These are phyloP conservation scores for Anoplius nigerrimus DNA, from an alignment of 2,888 invertebrate genomes.

Conservation along the genomic window DNA sequence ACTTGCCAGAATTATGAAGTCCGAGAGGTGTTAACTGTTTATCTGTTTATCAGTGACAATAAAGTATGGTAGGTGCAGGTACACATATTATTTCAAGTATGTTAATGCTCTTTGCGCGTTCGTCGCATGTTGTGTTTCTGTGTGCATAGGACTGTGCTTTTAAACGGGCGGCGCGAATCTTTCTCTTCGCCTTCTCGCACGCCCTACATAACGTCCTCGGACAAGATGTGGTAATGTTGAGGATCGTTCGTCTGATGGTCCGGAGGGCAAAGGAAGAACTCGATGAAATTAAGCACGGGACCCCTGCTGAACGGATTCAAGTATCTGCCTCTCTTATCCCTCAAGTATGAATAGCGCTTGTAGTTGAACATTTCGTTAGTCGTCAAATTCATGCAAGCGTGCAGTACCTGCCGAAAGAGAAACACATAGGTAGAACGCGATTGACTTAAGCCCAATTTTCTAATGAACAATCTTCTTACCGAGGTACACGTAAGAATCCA, in stretches of 20 bases:
- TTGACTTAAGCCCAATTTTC: too few relatives aligned
- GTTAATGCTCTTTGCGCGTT: background rate
- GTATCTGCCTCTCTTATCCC: conserved; percentile 92
- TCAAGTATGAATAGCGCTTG: conserved; percentile 91
- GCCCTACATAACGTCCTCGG: conserved; percentile 77
- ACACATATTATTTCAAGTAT: conserved; percentile 1
- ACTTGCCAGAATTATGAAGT: background rate
- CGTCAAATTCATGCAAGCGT: conserved; percentile 94
- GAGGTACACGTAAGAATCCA: conserved; percentile 93
- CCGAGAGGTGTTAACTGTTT: background rate
- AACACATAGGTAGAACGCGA: conserved; percentile 11
- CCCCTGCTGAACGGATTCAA: conserved; percentile 95
- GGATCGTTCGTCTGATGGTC: conserved; percentile 85
- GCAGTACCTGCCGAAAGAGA: conserved; percentile 82
- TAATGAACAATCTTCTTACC: conserved; percentile 76
- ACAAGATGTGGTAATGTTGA: conserved; percentile 78
- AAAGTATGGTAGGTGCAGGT: conserved; percentile 6
- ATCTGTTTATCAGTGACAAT: background rate
- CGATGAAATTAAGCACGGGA: conserved; percentile 88
- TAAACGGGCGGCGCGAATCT: background rate
- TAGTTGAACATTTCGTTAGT: conserved; percentile 97
- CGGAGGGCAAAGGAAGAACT: conserved; percentile 92
- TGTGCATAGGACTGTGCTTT: conserved; percentile 6
- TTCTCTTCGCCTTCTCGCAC: background rate
- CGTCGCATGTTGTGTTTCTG: conserved; percentile 12